Base-by-base conservation (phyloP, 2,113 vertebrate species). In the Hemiprocne comata region DNA sequence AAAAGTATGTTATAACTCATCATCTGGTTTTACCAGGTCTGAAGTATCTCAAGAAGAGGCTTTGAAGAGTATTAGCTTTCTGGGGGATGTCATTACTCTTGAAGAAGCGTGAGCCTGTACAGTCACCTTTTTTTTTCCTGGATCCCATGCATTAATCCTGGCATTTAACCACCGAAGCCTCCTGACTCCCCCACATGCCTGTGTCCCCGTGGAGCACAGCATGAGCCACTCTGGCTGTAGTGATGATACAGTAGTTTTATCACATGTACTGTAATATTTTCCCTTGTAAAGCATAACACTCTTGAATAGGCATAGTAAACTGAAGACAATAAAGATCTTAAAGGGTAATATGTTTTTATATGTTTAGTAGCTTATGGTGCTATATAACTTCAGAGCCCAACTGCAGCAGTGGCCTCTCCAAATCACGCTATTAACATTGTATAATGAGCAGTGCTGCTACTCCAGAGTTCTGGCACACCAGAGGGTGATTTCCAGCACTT, bases 271-370 rank as follows among this genome's bases (percentile, higher is more conserved):
- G 87, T 14, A 76, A 86, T 53, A 40, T 17, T 33, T 69, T 51
- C 58, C 83, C 93, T 89, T 85, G 64, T 85, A 93, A 95, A 94
- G 80, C 33, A 2, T 54, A 75, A 90, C 87, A 11, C 73, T 80
- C 89, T 61, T 34, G 20, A 87, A 90, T 24, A 96, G 89, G 67
- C 86, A 69, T 51, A 92, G 72, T 62, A 95, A 96, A 94, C 86
- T 19, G 26, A 14, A 80, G 48, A 93, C 84, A 94, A 25, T 50
- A 88, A 50, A 46, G 53, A 73, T 75, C 91, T 93, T 58, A 73
- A 89, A 83, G 87, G 88, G 84, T 36, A 34, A 94, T 38, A 31
- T 3, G 62, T 19, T 95, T 94, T 95, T 88, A 66, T 84, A 72
- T 75, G 83, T 90, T 92, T 26, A 74, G 66, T 17, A 57, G 84